These are phyloP conservation scores for Bufo gargarizans DNA, from an alignment of 2,113 vertebrate genomes.

Conservation along the genomic window DNA sequence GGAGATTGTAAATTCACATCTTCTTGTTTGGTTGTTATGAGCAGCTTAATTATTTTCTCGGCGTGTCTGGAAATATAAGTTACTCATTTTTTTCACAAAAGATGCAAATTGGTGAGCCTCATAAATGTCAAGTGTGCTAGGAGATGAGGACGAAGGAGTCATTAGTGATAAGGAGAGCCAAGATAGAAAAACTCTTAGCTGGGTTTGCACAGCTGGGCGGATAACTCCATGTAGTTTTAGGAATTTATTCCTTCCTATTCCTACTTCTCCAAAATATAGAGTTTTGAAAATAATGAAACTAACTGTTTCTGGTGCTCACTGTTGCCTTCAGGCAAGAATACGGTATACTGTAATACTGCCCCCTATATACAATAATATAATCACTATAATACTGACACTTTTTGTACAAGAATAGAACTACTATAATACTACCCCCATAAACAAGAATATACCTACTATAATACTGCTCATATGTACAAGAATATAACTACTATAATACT, in stretches of 20 bases:
- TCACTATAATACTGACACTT: not conserved
- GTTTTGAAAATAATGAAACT: not conserved
- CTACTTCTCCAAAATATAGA: not conserved
- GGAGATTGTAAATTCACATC: not conserved
- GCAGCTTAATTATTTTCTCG: conserved; percentile 17
- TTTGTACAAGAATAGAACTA: conserved; percentile 6
- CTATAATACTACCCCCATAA: not conserved
- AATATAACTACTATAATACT: conserved; percentile 7
- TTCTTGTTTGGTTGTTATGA: not conserved
- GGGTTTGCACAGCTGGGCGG: not conserved
- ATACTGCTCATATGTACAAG: conserved; percentile 3
- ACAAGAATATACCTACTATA: conserved; percentile 11
- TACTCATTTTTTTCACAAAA: conserved; percentile 33
- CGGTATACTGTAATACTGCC: not conserved
- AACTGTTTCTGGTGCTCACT: not conserved
- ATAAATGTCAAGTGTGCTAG: conserved; percentile 36
- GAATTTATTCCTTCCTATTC: not conserved
- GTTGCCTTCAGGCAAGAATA: not conserved
- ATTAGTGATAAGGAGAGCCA: conserved; percentile 10
- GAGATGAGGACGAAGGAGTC: conserved; percentile 7
- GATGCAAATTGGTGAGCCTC: conserved; percentile 7
- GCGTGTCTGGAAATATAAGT: conserved; percentile 20
- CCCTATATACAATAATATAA: conserved; percentile 1
- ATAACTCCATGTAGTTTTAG: not conserved
- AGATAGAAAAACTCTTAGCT: not conserved